A percentile compares a stretch with the other conserved stretches of the same genome.
Evolutionary conservation across 2,113 vertebrate genomes (phyloP).

Genomic region (Chlorodrepanis virens): DNA sequence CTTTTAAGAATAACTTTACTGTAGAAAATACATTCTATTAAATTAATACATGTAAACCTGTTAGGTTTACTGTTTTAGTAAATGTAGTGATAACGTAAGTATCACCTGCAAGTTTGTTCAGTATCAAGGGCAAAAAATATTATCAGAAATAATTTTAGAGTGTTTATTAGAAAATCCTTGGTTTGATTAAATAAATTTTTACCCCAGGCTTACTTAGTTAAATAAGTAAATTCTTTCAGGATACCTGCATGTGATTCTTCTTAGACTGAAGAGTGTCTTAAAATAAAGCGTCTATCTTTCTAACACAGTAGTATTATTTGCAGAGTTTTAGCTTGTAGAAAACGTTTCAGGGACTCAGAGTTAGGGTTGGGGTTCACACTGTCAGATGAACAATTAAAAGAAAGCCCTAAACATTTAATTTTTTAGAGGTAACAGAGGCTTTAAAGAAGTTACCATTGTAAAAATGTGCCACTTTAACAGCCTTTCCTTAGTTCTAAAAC

Average conservation of each 20-base stretch:
- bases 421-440: neutral
- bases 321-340: neutral
- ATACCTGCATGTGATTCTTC: accelerated
- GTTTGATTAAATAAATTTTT: neutral
- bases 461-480: slow-evolving; percentile 17
- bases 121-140: neutral
- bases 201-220: neutral
- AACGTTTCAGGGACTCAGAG: neutral
- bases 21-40: neutral
- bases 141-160: neutral
- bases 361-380: neutral
- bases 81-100: neutral
- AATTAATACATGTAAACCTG: neutral
- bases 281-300: neutral
- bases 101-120: neutral
- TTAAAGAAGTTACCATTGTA: neutral
- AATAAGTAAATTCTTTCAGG: neutral
- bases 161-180: neutral
- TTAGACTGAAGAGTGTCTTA: neutral
- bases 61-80: neutral
- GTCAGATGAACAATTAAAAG: neutral
- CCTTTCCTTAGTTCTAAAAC: slow-evolving; percentile 59
- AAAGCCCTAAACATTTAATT: neutral
- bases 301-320: neutral
- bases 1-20: neutral